Conservation (phyloP, 2,113 vertebrate species). For the Tyrannus savana region DNA sequence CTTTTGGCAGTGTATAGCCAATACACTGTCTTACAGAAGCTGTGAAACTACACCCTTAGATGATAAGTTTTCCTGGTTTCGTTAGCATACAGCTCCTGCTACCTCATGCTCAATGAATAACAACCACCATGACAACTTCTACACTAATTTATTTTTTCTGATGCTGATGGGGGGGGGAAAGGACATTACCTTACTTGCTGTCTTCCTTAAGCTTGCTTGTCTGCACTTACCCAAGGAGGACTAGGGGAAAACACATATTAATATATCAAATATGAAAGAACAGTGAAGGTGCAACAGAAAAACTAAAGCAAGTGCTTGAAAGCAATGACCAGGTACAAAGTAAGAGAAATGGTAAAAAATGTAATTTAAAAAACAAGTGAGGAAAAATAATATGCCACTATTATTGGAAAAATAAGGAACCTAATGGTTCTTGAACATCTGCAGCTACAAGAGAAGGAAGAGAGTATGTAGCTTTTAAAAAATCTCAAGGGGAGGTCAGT, state of each 20-base stretch:
- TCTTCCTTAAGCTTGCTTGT: background rate
- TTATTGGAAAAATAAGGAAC: background rate
- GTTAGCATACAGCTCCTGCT: background rate
- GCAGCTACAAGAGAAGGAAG: background rate
- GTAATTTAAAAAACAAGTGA: background rate
- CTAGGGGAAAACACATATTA: background rate
- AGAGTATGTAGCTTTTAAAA: background rate
- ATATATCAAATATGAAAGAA: background rate
- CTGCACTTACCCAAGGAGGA: background rate
- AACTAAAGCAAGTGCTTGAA: background rate
- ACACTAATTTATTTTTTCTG: background rate
- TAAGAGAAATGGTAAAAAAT: background rate
- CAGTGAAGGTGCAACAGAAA: background rate
- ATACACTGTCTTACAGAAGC: background rate
- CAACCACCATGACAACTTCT: background rate
- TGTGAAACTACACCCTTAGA: background rate
- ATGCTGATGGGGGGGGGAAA: background rate
- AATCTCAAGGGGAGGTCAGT: background rate
- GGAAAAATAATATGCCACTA: background rate
- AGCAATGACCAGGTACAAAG: background rate
- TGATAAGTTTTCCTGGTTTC: background rate
- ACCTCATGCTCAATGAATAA: background rate
- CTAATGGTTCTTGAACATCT: background rate
- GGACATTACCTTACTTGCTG: background rate
- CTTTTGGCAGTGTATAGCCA: background rate